These are phyloP conservation scores for Hippocampus mohnikei DNA, from an alignment of 2,113 vertebrate genomes.

Conservation along the genomic window DNA sequence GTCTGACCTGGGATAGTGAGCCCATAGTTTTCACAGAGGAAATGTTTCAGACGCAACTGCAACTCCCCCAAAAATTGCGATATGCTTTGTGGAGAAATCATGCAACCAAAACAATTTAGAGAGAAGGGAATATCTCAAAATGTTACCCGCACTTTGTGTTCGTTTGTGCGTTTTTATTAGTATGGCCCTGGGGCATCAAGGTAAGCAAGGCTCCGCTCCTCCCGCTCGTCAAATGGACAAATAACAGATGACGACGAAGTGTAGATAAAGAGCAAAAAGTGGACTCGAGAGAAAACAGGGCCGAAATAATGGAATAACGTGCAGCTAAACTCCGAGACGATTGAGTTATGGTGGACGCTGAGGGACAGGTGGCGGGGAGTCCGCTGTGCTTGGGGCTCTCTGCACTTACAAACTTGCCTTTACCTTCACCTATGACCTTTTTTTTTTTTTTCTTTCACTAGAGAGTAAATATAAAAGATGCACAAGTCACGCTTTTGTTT, in stretches of 20 bases:
- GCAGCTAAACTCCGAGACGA: conserved; percentile 54
- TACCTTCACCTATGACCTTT: conserved; percentile 19
- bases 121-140: too few relatives aligned
- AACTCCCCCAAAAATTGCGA: too few relatives aligned
- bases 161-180: conserved; percentile 23
- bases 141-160: neutral
- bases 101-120: too few relatives aligned
- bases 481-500: neutral
- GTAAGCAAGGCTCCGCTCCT: conserved; percentile 35
- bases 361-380: conserved; percentile 29
- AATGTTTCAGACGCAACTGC: neutral
- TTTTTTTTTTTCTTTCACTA: neutral
- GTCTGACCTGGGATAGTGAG: neutral
- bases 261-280: conserved; percentile 50
- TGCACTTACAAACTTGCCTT: neutral
- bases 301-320: conserved; percentile 60
- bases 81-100: too few relatives aligned
- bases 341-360: conserved; percentile 53
- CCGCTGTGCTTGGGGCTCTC: conserved; percentile 26
- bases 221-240: conserved; percentile 45
- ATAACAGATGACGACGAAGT: conserved; percentile 42
- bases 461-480: conserved; percentile 17
- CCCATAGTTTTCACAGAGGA: neutral
- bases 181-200: conserved; percentile 14
- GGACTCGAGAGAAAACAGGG: conserved; percentile 46